These are phyloP conservation scores for Aplidium turbinatum DNA, from an alignment of 23 tunicate species.

Conservation along the genomic window DNA sequence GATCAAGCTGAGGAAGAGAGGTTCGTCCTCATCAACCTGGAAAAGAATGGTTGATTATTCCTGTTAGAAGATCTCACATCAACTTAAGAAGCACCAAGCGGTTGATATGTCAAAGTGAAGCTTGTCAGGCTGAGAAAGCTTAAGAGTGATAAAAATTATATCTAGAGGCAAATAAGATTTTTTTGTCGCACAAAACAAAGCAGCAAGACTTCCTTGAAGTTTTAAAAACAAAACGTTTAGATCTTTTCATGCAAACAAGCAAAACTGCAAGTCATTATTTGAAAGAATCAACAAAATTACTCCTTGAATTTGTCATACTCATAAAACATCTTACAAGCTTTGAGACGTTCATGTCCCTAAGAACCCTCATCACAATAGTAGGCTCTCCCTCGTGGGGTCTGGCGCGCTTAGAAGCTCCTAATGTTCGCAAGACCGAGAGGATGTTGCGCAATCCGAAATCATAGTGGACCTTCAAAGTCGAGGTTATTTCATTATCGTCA, in stretches of 20 bases:
- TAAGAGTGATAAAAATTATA: too few species aligned
- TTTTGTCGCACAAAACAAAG: too few species aligned
- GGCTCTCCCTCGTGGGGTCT: conserved; percentile 90
- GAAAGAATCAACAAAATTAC: too few species aligned
- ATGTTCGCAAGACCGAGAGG: conserved; percentile 92
- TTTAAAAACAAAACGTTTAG: too few species aligned
- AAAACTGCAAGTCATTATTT: too few species aligned
- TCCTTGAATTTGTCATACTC: too few species aligned
- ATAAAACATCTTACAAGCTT: conserved; percentile 79
- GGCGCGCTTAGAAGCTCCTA: conserved; percentile 89
- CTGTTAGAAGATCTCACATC: too few species aligned
- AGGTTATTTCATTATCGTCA: background rate
- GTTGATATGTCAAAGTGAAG: background rate
- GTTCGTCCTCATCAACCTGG: conserved; percentile 99
- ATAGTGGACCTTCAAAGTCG: conserved; percentile 80
- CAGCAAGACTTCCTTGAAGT: too few species aligned
- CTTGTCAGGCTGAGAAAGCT: too few species aligned
- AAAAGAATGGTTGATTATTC: background rate
- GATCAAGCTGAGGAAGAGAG: conserved; percentile 89
- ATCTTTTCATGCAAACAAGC: too few species aligned
- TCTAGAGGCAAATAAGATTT: too few species aligned
- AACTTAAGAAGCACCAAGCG: background rate
- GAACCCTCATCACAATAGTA: conserved; percentile 95
- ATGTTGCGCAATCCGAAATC: conserved; percentile 98
- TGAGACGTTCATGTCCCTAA: conserved; percentile 96